A percentile compares a stretch with the other conserved stretches of the same genome.
Evolutionary conservation across 2,113 vertebrate genomes (phyloP).

Genomic region (Eretmochelys imbricata): DNA sequence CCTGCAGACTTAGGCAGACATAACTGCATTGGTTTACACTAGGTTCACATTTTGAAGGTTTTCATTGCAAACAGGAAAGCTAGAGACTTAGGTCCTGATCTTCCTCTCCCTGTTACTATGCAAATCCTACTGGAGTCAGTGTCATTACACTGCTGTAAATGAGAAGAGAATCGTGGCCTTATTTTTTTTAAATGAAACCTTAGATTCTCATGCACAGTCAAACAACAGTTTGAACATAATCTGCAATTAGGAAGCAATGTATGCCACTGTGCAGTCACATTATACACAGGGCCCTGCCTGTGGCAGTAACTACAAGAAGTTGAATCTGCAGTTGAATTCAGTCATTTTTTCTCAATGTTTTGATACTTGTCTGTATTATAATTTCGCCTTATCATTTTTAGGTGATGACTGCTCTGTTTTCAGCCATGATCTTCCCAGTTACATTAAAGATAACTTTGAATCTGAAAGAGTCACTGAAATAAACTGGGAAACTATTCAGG

Average conservation of each 20-base stretch:
- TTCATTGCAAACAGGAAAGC: background rate
- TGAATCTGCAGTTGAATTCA: background rate
- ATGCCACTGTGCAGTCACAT: background rate
- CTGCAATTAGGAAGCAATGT: background rate
- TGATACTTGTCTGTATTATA: background rate
- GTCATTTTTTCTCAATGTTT: background rate
- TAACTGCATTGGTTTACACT: background rate
- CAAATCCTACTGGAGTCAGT: background rate
- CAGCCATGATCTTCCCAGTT: constrained; percentile 92
- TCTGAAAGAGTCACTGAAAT: constrained; percentile 91
- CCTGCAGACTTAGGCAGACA: background rate
- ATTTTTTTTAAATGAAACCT: background rate
- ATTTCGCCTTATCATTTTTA: constrained; percentile 66
- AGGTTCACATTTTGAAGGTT: background rate
- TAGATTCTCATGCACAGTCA: background rate
- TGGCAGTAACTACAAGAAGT: background rate
- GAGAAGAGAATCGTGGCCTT: background rate
- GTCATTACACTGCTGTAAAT: background rate
- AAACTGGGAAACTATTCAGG: constrained; percentile 97
- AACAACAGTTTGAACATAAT: background rate
- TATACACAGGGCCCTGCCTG: background rate
- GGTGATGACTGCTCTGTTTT: constrained; percentile 95
- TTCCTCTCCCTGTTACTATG: background rate
- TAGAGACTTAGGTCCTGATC: background rate
- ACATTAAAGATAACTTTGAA: constrained; percentile 99